Evolutionary conservation across 2,888 invertebrate genomes (phyloP).

Genomic region (Polymixis flavicincta): DNA sequence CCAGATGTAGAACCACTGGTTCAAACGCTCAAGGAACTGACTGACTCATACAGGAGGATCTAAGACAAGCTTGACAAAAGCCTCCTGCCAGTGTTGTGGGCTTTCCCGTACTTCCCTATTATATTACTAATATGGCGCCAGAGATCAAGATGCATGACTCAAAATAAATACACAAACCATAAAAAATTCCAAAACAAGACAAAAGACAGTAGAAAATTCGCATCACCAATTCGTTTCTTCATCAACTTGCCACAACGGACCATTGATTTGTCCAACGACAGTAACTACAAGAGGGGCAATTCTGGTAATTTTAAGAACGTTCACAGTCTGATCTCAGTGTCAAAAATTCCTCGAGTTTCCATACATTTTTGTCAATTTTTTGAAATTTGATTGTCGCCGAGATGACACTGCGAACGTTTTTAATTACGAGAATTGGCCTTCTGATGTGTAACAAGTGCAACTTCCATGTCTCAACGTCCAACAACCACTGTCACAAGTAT

Average conservation of each 20-base stretch:
- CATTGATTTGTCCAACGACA: conserved; percentile 86
- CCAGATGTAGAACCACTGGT: conserved; percentile 94
- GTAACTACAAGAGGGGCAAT: conserved; percentile 95
- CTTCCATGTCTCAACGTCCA: conserved; percentile 90
- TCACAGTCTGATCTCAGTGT: too few species aligned
- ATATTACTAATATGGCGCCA: conserved; percentile 92
- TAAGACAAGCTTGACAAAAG: conserved; percentile 84
- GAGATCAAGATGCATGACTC: conserved; percentile 96
- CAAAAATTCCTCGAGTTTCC: too few species aligned
- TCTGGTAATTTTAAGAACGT: too few species aligned
- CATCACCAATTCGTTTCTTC: conserved; percentile 96
- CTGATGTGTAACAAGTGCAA: conserved; percentile 94
- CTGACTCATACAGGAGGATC: conserved; percentile 87
- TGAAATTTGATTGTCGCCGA: too few species aligned
- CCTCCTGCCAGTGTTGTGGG: conserved; percentile 93
- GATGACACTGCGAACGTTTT: too few species aligned
- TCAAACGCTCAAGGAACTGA: conserved; percentile 92
- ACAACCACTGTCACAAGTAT: conserved; percentile 85
- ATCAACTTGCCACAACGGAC: conserved; percentile 93
- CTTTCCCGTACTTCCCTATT: conserved; percentile 97
- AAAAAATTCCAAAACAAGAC: conserved; percentile 92
- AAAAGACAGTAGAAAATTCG: conserved; percentile 92
- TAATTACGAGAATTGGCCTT: too few species aligned
- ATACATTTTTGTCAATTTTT: too few species aligned
- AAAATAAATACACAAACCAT: conserved; percentile 96